phyloP scores from a whole-genome alignment of 2,797 vertebrate species.

The Rhinogobio ventralis region DNA sequence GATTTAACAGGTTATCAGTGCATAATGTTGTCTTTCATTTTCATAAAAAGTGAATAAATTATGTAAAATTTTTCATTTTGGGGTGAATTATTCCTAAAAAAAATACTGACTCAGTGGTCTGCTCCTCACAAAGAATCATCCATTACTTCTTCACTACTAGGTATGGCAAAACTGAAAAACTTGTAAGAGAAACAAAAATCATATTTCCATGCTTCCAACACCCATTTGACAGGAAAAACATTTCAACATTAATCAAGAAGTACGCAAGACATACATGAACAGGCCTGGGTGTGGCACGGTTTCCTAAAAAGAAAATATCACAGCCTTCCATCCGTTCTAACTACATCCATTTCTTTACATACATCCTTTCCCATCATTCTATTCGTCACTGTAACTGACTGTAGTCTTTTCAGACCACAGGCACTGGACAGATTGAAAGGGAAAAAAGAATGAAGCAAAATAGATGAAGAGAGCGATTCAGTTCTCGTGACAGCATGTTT shows the following conservation, averaged over 20 bases:
- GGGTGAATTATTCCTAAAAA: neutral
- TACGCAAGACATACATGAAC: slow-evolving; percentile 8
- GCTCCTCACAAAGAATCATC: neutral
- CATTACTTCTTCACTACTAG: neutral
- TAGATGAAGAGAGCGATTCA: slow-evolving; percentile 57
- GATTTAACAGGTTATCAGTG: neutral
- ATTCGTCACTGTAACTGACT: slow-evolving; percentile 56
- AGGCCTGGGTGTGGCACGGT: slow-evolving; percentile 27
- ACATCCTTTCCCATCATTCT: neutral
- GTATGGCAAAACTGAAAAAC: neutral
- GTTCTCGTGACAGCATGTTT: slow-evolving; percentile 74
- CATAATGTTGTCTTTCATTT: neutral
- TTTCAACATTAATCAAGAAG: slow-evolving; percentile 69
- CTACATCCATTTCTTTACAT: slow-evolving; percentile 18
- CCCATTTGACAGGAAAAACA: slow-evolving; percentile 64
- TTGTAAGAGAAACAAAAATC: neutral
- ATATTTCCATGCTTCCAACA: slow-evolving; percentile 60
- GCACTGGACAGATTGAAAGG: slow-evolving; percentile 39
- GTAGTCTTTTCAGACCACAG: slow-evolving; percentile 47
- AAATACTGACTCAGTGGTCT: neutral
- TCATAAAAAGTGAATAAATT: neutral
- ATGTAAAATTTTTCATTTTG: neutral
- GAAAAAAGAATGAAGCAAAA: slow-evolving; percentile 18
- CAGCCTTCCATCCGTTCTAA: slow-evolving; percentile 60
- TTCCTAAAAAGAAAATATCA: slow-evolving; percentile 33